Evolutionary conservation across 2,888 invertebrate species (phyloP).

Genomic region (Phymatocera aterrima): DNA sequence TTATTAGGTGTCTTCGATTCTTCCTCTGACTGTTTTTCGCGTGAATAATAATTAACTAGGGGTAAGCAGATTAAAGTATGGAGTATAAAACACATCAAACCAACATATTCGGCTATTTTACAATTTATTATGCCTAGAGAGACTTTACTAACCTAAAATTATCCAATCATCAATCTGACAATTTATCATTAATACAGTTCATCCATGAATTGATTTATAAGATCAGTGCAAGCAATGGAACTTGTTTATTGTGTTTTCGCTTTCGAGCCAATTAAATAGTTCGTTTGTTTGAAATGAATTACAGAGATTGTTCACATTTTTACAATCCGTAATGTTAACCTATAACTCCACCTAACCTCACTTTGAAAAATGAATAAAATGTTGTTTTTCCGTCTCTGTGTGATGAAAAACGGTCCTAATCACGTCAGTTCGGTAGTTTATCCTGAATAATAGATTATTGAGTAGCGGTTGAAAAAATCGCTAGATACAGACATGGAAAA

Average conservation of each 20-base stretch:
- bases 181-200: background rate
- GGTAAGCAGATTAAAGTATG: background rate
- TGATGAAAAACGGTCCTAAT: background rate
- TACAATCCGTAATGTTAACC: background rate
- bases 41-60: background rate
- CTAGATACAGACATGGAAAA: background rate
- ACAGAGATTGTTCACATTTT: background rate
- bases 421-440: background rate
- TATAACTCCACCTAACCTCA: slow-evolving; percentile 8
- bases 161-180: background rate
- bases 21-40: background rate
- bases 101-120: background rate
- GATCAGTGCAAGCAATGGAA: no score
- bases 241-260: no score
- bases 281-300: no score
- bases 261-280: no score
- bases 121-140: background rate
- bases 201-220: no score
- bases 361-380: background rate
- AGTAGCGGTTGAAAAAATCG: background rate
- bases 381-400: background rate
- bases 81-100: background rate
- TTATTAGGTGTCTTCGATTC: background rate
- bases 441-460: background rate
- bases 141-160: background rate